Evolutionary conservation across 1,140 invertebrate genomes (phyloP), one percentile per base, ranked within the genome.

Genomic region (Drosophila eugracilis): DNA sequence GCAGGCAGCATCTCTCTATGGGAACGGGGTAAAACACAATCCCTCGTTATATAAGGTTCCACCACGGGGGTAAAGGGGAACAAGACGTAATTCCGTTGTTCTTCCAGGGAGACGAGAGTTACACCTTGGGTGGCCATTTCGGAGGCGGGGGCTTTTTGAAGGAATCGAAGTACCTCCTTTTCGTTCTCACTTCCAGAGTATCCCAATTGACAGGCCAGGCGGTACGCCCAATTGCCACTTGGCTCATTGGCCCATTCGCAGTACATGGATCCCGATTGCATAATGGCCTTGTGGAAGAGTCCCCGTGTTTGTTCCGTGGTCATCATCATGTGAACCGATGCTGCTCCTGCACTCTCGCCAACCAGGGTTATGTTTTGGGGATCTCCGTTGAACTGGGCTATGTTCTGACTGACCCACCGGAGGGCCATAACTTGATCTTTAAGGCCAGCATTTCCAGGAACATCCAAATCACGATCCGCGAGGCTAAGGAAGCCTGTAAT

Each of bases 221-320:
- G 75, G 53, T 81, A 59, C 0, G 86, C 53, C 65, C 77, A 81
- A 5, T 45, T 48, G 0, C 49, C 30, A 22, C 73, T 55, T 5
- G 66, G 55, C 9, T 73, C 59, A n/a, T 57, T 59, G 21, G 76
- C 86, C 86, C 89, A 90, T 14, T 89, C 88, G 47, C 92, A 84
- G 34, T 94, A 73, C 15, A 92, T 84, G 2, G 92, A 93, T 0
- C 94, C 94, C 42, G 94, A 94, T 78, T 94, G 92, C 19, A 93
- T 85, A 30, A 95, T 94, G 17, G 92, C 93, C 91, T 93, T 94
- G 65, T 94, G 93, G 48, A 94, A 94, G 24, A 94, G 81, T 19
- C 93, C 94, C 92, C 76, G 67, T 2, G 90, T 77, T 53, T 91
- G 75, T 6, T 80, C 73, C 0, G 81, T 90, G 17, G 66, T 55